Base-by-base conservation (phyloP, 2,797 vertebrate species). In the Picus viridis region DNA sequence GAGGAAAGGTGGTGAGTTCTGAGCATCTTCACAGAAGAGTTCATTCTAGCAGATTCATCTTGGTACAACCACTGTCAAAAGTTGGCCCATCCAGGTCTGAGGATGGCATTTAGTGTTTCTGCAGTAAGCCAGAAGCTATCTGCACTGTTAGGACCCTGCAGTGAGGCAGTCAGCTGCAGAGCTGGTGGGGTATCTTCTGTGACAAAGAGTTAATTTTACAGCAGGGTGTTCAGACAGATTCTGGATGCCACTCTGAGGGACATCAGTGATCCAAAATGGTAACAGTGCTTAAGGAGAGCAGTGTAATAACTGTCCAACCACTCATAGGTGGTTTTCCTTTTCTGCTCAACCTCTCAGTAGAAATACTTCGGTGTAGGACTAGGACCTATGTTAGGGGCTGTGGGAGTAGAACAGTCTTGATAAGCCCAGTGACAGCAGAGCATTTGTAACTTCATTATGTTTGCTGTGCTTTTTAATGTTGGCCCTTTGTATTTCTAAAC, bases 1-100 rank as follows among this genome's bases (percentile, higher is more conserved):
- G 88, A 91, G 45, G 72, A 89, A 32, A 93, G 56, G 67, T 95
- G 97, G 97, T 98, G 59, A 90, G 97, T 96, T 71, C 34, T 62
- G 58, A 23, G 47, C 2, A 3, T 23, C 4, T 64, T 92, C 36
- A 7, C 4, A 12, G 26, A 43, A 47, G 62, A 71, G 53, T 82
- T 82, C 27, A 74, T 82, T 88, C 80, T 49, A 76, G 41, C 61
- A 65, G 70, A 57, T 81, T 56, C 8, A 13, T 83, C 67, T 65
- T 51, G 20, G 26, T 63, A 32, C 15, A 39, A 49, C 13, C 18
- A 0, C 59, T 67, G 67, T 53, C 58, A 65, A 57, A 23, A 72
- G 73, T 29, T 71, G 59, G 16, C n/a, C 22, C 36, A 4, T 56
- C 56, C 34, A 36, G 82, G 70, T 69, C 64, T 74, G 67, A 36